Base-by-base conservation (phyloP, 35 echinoderm and acorn worm species). In the Hemicentrotus pulcherrimus region DNA sequence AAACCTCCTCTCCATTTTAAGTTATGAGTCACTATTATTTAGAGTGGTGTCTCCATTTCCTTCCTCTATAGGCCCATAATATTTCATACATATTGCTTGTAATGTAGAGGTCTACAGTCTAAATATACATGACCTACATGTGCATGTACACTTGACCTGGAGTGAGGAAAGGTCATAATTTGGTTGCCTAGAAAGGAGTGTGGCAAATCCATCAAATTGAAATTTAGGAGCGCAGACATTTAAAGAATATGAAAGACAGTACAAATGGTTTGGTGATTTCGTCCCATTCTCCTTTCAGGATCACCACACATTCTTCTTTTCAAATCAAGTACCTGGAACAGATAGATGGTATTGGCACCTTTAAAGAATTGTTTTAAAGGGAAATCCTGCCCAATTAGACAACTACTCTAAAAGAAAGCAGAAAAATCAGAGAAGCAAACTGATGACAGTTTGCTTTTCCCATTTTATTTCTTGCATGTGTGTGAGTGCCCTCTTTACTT, bases 121-220 rank as follows among this genome's bases (percentile, higher is more conserved):
- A 18, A 78, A 71, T 71, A 71, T 2, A 71, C 61, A 71, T 78
- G 65, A 78, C 65, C 65, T 78, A n/a, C n/a, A n/a, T n/a, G n/a
- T n/a, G n/a, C n/a, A n/a, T n/a, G n/a, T n/a, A n/a, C 28, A 78
- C 65, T 78, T 78, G 65, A 78, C 65, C 65, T n/a, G 65, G 15
- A 78, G 28, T 28, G 65, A 78, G 65, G 65, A 78, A 78, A 78
- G 65, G 65, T 78, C 65, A 78, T 78, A n/a, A 78, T 78, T 78
- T 78, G 65, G 65, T 78, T 78, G 65, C 18, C 22, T 28, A 78
- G 24, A 78, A 78, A 78, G 65, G 65, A 78, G 65, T 78, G 65
- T 78, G 65, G 65, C 65, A 78, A n/a, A 78, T 78, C 65, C 65
- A 78, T 78, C 65, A n/a, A 78, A 78, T 78, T 78, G 65, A 78